These are phyloP conservation scores for Triplophysa tibetana DNA, from an alignment of 2,113 vertebrate genomes.

Conservation along the genomic window DNA sequence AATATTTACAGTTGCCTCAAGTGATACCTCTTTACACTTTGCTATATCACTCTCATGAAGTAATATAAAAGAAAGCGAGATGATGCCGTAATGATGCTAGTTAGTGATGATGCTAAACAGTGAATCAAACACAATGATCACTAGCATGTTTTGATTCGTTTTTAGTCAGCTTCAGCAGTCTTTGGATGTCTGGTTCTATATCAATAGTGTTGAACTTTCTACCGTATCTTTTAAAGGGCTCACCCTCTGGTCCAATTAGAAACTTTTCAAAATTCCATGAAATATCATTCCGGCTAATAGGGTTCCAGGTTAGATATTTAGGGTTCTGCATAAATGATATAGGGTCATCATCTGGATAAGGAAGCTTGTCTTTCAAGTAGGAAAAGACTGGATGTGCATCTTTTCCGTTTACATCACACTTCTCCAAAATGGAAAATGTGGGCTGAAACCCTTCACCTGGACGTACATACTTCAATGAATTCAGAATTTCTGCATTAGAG, in stretches of 20 bases:
- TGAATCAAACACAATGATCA: constrained; percentile 44
- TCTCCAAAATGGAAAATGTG: constrained; percentile 86
- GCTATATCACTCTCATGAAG: constrained; percentile 82
- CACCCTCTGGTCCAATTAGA: constrained; percentile 91
- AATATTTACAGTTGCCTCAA: constrained; percentile 76
- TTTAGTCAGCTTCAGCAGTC: constrained; percentile 91
- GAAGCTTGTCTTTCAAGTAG: constrained; percentile 94
- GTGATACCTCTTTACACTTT: constrained; percentile 75
- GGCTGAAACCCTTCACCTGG: constrained; percentile 87
- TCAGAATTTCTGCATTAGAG: constrained; percentile 88
- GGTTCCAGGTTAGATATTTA: constrained; percentile 88
- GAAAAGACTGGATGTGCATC: constrained; percentile 90
- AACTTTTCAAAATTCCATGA: constrained; percentile 99
- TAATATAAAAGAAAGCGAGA: constrained; percentile 74
- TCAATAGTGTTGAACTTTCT: constrained; percentile 80
- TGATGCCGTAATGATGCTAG: constrained; percentile 37
- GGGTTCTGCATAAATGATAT: constrained; percentile 83
- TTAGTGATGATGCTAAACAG: constrained; percentile 15
- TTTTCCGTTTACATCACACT: constrained; percentile 91
- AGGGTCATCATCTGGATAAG: constrained; percentile 82
- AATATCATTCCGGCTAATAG: constrained; percentile 83
- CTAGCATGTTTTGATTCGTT: constrained; percentile 59
- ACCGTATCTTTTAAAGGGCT: constrained; percentile 95
- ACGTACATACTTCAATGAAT: constrained; percentile 86
- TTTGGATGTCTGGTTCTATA: constrained; percentile 92